phyloP scores from a whole-genome alignment of 2,888 invertebrate species.

The Bimastos eiseni region DNA sequence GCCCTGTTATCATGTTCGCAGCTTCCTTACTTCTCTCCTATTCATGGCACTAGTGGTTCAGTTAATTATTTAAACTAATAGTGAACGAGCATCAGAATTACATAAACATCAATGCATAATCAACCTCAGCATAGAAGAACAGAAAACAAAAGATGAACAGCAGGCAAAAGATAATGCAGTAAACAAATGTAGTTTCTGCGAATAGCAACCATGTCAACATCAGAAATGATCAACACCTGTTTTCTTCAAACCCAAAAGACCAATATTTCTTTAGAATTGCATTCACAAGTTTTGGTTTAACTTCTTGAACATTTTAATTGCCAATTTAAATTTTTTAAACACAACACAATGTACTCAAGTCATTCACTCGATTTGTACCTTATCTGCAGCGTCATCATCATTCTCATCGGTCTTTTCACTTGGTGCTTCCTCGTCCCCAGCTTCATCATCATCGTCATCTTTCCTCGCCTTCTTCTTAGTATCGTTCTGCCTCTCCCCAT shows the following conservation, averaged over 20 bases:
- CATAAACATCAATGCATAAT: too few species aligned
- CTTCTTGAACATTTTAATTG: neutral
- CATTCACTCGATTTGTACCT: neutral
- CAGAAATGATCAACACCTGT: too few species aligned
- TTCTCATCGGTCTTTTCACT: slow-evolving; percentile 22
- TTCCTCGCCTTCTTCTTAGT: neutral
- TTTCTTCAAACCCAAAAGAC: neutral
- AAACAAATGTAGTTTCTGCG: too few species aligned
- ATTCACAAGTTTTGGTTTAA: neutral
- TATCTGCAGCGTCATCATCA: slow-evolving; percentile 14
- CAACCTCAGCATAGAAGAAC: too few species aligned
- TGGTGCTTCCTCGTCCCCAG: slow-evolving; percentile 16
- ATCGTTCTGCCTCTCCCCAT: slow-evolving; percentile 14
- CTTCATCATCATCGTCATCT: slow-evolving; percentile 24
- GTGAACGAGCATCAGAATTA: too few species aligned
- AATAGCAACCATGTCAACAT: too few species aligned
- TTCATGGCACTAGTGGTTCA: too few species aligned
- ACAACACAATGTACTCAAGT: neutral
- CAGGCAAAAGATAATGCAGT: too few species aligned
- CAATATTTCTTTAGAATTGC: neutral
- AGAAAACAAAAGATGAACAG: too few species aligned
- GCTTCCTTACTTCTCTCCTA: too few species aligned
- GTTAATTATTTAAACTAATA: too few species aligned
- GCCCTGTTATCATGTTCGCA: too few species aligned
- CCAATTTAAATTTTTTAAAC: neutral